Evolutionary conservation across 53 echinoderm and acorn worm species (phyloP).

Genomic region (Zoroaster sp.): DNA sequence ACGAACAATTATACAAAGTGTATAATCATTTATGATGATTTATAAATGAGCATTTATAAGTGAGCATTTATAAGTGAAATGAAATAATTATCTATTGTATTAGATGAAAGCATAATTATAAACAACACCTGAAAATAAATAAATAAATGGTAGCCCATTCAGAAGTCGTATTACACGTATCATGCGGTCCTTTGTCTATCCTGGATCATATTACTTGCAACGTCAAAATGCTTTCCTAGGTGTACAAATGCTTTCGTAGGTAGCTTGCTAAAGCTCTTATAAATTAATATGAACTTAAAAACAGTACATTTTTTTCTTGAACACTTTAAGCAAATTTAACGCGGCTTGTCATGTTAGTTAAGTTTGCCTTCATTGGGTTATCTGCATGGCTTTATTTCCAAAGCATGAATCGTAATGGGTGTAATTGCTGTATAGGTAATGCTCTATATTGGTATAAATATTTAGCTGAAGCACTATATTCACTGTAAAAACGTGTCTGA

Average conservation of each 20-base stretch:
- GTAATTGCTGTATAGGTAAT: not conserved
- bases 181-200: not conserved
- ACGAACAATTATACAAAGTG: too few species aligned
- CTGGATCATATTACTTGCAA: too few species aligned
- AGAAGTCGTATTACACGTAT: not conserved
- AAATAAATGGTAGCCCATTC: not conserved
- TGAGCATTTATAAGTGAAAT: not conserved
- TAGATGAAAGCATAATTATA: not conserved
- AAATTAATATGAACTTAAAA: too few species aligned
- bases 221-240: too few species aligned
- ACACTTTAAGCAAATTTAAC: too few species aligned
- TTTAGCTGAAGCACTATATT: not conserved
- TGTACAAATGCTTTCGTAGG: too few species aligned
- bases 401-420: not conserved
- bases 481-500: not conserved
- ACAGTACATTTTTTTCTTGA: too few species aligned
- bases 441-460: not conserved
- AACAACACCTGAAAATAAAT: not conserved
- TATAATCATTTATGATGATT: not conserved
- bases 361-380: not conserved
- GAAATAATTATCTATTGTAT: not conserved
- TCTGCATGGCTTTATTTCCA: not conserved
- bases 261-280: too few species aligned
- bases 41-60: not conserved
- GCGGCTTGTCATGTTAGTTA: too few species aligned